A percentile compares a stretch with the other conserved stretches of the same genome.
Conservation (phyloP, 2,888 invertebrate genomes). For the Listrodromus nycthemerus region DNA sequence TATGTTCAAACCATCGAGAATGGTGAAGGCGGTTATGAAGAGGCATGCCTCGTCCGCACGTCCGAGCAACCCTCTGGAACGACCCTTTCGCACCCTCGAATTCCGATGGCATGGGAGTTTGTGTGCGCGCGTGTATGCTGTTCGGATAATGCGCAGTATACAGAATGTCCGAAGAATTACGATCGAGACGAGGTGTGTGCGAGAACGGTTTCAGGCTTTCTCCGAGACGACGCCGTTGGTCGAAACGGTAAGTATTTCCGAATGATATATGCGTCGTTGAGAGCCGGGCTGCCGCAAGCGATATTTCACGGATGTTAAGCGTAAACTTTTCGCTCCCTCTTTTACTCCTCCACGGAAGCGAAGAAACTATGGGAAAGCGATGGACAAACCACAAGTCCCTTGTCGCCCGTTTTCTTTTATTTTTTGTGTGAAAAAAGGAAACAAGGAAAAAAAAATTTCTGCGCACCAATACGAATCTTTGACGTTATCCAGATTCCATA, state of each 20-base stretch:
- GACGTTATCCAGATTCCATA: constrained; percentile 75
- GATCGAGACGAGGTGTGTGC: constrained; percentile 44
- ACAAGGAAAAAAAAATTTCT: not conserved
- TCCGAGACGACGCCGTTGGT: constrained; percentile 60
- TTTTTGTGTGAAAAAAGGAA: not conserved
- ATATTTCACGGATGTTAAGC: constrained; percentile 73
- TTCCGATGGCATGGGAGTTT: not conserved
- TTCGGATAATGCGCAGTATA: constrained; percentile 4
- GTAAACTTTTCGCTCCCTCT: constrained; percentile 62
- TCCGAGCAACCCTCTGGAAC: constrained; percentile 15
- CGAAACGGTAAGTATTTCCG: constrained; percentile 75
- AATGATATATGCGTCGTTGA: constrained; percentile 77
- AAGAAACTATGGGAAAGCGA: not conserved
- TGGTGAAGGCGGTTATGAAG: not conserved
- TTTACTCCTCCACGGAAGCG: constrained; percentile 23
- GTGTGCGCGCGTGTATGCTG: not conserved
- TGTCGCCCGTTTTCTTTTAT: constrained; percentile 4
- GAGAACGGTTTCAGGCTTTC: constrained; percentile 52
- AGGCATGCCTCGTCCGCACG: constrained; percentile 17
- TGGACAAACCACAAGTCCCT: constrained; percentile 29
- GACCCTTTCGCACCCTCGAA: constrained; percentile 8
- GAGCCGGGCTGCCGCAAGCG: constrained; percentile 70
- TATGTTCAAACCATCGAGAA: constrained; percentile 3
- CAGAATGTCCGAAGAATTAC: constrained; percentile 50
- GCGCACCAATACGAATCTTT: constrained; percentile 64